Conservation (phyloP, 2,113 vertebrate genomes). For the Otis tarda region DNA sequence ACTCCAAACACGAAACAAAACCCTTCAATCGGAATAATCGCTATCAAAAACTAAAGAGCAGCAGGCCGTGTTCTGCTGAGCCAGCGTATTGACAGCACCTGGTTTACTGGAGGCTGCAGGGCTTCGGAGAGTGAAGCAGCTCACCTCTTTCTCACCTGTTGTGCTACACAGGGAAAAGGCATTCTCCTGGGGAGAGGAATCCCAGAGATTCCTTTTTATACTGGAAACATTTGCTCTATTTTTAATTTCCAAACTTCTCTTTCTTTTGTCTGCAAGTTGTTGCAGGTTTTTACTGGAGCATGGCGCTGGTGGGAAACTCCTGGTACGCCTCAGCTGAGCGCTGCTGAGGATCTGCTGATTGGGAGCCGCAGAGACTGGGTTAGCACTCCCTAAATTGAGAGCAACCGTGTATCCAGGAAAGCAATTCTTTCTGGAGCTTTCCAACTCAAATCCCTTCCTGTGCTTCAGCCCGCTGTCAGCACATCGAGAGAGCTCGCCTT, state of each 20-base stretch:
- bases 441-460: neutral
- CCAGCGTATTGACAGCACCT: neutral
- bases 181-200: constrained; percentile 31
- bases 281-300: neutral
- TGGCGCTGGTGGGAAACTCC: neutral
- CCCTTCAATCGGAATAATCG: constrained; percentile 66
- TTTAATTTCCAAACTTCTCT: neutral
- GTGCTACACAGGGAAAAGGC: neutral
- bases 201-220: neutral
- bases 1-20: accelerated
- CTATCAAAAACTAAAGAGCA: constrained; percentile 74
- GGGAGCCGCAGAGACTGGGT: neutral
- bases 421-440: constrained; percentile 4
- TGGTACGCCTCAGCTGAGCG: neutral
- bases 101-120: neutral
- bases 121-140: constrained; percentile 59
- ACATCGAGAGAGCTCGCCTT: neutral
- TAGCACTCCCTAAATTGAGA: neutral
- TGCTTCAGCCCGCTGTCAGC: neutral
- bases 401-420: neutral
- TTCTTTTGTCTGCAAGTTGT: neutral
- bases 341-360: neutral
- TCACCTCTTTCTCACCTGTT: constrained; percentile 16
- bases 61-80: neutral
- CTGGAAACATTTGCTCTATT: neutral